phyloP scores from a whole-genome alignment of 2,113 vertebrate species.

The Azemiops feae region DNA sequence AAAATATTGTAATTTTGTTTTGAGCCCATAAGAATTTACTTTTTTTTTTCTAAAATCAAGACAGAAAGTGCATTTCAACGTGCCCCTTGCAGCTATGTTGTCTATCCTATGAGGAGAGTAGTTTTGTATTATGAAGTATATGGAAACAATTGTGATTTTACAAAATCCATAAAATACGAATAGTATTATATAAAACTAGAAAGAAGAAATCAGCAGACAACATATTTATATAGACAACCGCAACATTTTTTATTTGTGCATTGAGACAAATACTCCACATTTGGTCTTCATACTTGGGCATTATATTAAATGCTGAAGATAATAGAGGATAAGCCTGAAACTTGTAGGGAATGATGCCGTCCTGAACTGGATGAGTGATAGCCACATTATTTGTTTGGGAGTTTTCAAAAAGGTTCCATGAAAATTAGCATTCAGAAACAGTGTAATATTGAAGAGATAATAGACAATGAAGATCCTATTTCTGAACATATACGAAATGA shows the following conservation, averaged over 20 bases:
- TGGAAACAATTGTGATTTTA: background rate
- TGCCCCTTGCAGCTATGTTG: background rate
- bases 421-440: background rate
- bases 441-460: background rate
- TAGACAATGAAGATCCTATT: background rate
- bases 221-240: background rate
- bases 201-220: background rate
- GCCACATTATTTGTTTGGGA: background rate
- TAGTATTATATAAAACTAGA: background rate
- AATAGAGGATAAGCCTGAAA: background rate
- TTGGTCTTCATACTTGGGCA: background rate
- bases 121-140: background rate
- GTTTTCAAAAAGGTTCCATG: background rate
- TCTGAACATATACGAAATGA: background rate
- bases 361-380: background rate
- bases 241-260: background rate
- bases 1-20: background rate
- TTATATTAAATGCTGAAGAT: background rate
- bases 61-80: background rate
- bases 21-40: background rate
- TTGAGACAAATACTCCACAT: background rate
- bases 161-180: background rate
- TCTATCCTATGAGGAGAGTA: background rate
- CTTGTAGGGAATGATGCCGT: background rate
- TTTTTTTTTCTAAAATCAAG: background rate